These are phyloP conservation scores for Octonoba sinensis DNA, from an alignment of 2,888 invertebrate species.

Conservation along the genomic window DNA sequence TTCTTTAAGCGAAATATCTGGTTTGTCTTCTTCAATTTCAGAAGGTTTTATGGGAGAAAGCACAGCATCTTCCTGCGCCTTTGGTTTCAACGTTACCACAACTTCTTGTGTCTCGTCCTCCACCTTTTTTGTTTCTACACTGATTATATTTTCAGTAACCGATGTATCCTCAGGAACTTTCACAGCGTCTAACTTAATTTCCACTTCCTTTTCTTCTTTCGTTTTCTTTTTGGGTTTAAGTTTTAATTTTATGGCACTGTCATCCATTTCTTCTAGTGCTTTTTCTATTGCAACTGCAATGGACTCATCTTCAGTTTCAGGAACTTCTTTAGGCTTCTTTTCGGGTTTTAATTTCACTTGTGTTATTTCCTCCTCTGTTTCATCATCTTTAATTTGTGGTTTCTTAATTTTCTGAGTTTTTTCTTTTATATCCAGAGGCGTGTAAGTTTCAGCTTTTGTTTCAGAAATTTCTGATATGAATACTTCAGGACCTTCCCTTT, in stretches of 20 bases:
- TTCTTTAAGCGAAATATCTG: neutral
- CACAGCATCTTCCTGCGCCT: slow-evolving; percentile 38
- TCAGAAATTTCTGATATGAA: slow-evolving; percentile 50
- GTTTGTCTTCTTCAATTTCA: neutral
- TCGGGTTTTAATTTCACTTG: slow-evolving; percentile 9
- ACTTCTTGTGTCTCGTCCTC: slow-evolving; percentile 12
- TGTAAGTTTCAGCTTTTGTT: slow-evolving; percentile 47
- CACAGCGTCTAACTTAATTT: neutral
- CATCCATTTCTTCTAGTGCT: slow-evolving; percentile 10
- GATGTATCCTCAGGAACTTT: slow-evolving; percentile 16
- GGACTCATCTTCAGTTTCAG: neutral
- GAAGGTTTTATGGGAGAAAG: slow-evolving; percentile 12
- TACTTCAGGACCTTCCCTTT: slow-evolving; percentile 52
- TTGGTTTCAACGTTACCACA: neutral
- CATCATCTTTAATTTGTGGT: slow-evolving; percentile 10
- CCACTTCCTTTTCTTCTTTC: slow-evolving; percentile 18
- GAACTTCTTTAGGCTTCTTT: slow-evolving; percentile 20
- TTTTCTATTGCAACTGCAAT: neutral
- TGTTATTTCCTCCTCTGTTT: neutral
- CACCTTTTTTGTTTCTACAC: neutral
- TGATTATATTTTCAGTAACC: neutral
- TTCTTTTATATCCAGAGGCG: neutral
- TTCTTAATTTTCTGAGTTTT: slow-evolving; percentile 22
- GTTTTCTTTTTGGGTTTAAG: slow-evolving; percentile 21
- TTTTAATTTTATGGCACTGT: neutral